Base-by-base conservation (phyloP, 2,888 invertebrate species). In the Eristalis tenax region DNA sequence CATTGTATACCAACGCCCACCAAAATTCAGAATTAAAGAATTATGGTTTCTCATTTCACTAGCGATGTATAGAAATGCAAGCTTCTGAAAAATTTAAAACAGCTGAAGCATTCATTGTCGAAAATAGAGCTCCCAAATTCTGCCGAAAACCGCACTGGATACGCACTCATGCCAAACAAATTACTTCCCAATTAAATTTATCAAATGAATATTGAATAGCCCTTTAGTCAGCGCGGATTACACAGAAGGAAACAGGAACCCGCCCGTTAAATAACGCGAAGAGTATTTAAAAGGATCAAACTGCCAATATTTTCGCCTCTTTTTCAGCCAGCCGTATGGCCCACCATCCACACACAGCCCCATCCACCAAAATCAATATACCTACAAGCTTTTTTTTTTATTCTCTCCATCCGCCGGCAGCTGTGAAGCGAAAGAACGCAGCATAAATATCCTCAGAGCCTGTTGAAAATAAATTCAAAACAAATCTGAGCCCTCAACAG, bases 241-340 rank as follows among this genome's bases (percentile, higher is more conserved):
- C 40, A 38, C 40, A 5, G 4, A 70, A 23, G 4, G 65, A 43
- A 65, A 40, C 57, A 57, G 18, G 50, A 50, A 59, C 40, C 74
- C 68, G 66, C 50, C 73, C 80, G 61, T 63, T 80, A 26, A 68
- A 35, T 73, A 66, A 73, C 68, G 40, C 66, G 50, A 68, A 32
- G 18, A 56, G 40, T 71, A 32, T 66, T 77, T 63, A 57, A 83
- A 57, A 78, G 83, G 78, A 83, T 83, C 73, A 83, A 74, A 74
- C 78, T 64, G 79, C 70, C 59, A 64, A 78, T 83, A 73, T 73
- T 78, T 73, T 59, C 2, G 40, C 28, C 57, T 74, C 56, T 43
- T 77, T 77, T 69, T 26, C 50, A 35, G 63, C 13, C 69, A 26
- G 18, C 22, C 43, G 38, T 59, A 28, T 26, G n/a, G 38, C 38